Conservation (phyloP, 64 coral and sea anemone genomes). For the Pachyseris speciosa region DNA sequence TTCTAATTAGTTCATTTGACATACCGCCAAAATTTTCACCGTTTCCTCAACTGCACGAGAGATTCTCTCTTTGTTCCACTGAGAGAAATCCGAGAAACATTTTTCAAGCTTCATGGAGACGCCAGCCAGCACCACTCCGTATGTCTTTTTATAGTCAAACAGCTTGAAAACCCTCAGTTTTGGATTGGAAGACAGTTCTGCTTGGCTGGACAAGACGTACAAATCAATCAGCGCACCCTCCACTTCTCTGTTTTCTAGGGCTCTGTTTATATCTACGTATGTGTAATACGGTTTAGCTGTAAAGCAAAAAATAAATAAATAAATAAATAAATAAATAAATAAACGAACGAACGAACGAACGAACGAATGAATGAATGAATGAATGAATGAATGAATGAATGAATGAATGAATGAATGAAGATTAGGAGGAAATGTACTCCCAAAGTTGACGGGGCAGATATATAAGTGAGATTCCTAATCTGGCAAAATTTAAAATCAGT, state of each 20-base stretch:
- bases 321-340: no score
- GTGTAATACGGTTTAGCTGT: conserved; percentile 36
- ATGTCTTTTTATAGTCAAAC: conserved; percentile 14
- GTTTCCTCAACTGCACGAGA: not conserved
- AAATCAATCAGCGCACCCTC: conserved; percentile 25
- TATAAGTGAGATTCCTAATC: no score
- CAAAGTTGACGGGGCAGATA: no score
- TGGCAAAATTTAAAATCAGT: no score
- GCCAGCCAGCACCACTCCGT: conserved; percentile 7
- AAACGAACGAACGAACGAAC: no score
- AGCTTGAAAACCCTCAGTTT: not conserved
- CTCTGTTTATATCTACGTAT: not conserved
- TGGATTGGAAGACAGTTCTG: not conserved
- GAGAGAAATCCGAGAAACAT: conserved; percentile 23
- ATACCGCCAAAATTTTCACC: not conserved
- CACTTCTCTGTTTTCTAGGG: conserved; percentile 18
- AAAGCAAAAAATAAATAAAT: not conserved
- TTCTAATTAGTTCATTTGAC: not conserved
- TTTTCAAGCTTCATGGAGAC: conserved; percentile 16
- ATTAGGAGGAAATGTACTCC: no score
- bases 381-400: no score
- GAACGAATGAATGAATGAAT: no score
- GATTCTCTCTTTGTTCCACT: not conserved
- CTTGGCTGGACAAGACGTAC: conserved; percentile 8
- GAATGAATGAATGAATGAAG: no score